A percentile compares a stretch with the other conserved stretches of the same genome.
phyloP scores from a whole-genome alignment of 2,797 vertebrate species.

The Parotocinclus haroldoi region DNA sequence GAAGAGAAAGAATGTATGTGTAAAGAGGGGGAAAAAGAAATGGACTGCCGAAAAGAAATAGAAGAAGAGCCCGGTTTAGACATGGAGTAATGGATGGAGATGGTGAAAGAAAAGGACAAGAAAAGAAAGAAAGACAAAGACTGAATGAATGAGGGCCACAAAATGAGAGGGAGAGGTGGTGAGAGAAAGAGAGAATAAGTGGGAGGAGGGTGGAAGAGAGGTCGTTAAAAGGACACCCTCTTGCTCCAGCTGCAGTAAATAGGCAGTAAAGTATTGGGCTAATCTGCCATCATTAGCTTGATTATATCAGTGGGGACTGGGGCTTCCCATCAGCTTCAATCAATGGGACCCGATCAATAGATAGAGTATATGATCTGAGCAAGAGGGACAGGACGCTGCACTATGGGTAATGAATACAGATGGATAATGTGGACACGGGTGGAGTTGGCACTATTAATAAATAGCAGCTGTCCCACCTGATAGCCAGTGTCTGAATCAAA shows the following conservation, averaged over 20 bases:
- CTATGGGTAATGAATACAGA: constrained; percentile 12
- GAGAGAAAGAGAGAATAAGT: constrained; percentile 31
- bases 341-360: constrained; percentile 75
- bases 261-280: constrained; percentile 73
- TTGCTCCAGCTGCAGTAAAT: constrained; percentile 61
- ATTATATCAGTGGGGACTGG: constrained; percentile 78
- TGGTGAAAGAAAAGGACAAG: constrained; percentile 44
- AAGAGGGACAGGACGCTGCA: not conserved
- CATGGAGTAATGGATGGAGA: constrained; percentile 35
- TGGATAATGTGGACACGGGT: not conserved
- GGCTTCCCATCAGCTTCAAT: constrained; percentile 73
- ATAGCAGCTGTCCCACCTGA: too few relatives aligned
- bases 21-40: not conserved
- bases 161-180: constrained; percentile 37
- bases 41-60: constrained; percentile 1
- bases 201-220: constrained; percentile 48
- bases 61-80: constrained; percentile 37
- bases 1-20: constrained; percentile 3
- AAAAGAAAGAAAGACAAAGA: constrained; percentile 33
- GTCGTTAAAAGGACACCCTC: constrained; percentile 77
- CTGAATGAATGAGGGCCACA: constrained; percentile 38
- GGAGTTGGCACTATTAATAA: too few relatives aligned
- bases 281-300: constrained; percentile 76
- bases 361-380: constrained; percentile 58
- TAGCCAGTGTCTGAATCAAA: too few relatives aligned